Conservation (phyloP, 2,113 vertebrate genomes). For the Pycnonotus jocosus region DNA sequence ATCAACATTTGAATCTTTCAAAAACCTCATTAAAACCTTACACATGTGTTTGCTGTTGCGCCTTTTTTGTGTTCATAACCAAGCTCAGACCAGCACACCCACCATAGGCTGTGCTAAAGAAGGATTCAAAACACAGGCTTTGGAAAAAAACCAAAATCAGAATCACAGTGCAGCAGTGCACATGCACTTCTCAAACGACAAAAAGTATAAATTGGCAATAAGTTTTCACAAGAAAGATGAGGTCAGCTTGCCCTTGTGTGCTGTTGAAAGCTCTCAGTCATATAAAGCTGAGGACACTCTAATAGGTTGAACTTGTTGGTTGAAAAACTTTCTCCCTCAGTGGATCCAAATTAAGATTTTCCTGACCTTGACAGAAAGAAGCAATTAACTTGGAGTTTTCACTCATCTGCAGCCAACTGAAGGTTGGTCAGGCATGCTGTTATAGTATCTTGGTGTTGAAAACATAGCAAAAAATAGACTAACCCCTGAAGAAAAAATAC, state of each 20-base stretch:
- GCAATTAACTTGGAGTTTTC: constrained; percentile 6
- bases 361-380: constrained; percentile 20
- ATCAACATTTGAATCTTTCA: not conserved
- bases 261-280: not conserved
- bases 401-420: not conserved
- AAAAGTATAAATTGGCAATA: not conserved
- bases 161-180: not conserved
- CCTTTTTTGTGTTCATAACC: not conserved
- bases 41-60: not conserved
- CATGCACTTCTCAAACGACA: not conserved
- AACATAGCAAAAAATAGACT: not conserved
- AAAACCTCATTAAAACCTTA: not conserved
- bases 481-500: not conserved
- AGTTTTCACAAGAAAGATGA: not conserved
- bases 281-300: not conserved
- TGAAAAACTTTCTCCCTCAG: not conserved
- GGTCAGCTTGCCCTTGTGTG: not conserved
- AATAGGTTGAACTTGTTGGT: not conserved
- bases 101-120: not conserved
- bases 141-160: not conserved
- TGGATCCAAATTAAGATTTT: not conserved
- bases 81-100: not conserved
- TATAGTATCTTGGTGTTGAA: not conserved
- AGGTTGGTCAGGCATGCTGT: not conserved
- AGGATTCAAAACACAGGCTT: not conserved